These are phyloP conservation scores for Rana temporaria DNA, from an alignment of 2,113 vertebrate species.

Conservation along the genomic window DNA sequence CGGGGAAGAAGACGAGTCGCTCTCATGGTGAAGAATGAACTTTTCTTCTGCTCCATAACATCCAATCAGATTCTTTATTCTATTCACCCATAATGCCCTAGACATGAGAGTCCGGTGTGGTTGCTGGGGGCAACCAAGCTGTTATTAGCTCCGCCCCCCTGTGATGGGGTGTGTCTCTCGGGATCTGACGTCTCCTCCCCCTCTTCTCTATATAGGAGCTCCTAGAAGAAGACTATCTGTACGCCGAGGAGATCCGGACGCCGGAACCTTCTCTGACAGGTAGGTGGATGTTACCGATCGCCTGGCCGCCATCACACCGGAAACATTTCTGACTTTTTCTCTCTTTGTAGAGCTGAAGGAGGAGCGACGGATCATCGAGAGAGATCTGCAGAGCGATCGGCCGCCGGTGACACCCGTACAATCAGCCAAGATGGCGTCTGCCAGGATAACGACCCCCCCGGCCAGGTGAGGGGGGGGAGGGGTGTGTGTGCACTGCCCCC, in stretches of 20 bases:
- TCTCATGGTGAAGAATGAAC: too few species aligned
- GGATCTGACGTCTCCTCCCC: background rate
- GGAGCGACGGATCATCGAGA: constrained; percentile 69
- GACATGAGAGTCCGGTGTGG: too few species aligned
- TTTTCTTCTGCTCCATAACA: too few species aligned
- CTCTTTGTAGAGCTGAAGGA: constrained; percentile 71
- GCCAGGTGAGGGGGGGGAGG: background rate
- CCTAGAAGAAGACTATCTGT: constrained; percentile 60
- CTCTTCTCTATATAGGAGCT: constrained; percentile 56
- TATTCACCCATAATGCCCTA: too few species aligned
- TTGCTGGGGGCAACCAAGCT: too few species aligned
- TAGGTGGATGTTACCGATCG: constrained; percentile 6
- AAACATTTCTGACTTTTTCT: too few species aligned
- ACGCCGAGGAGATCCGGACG: background rate
- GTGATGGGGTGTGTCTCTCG: background rate
- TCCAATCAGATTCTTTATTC: too few species aligned
- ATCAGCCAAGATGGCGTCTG: background rate
- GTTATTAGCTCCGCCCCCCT: too few species aligned
- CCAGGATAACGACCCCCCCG: background rate
- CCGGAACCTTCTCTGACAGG: constrained; percentile 68
- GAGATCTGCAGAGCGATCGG: constrained; percentile 63
- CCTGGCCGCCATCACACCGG: background rate
- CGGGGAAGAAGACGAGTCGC: too few species aligned
- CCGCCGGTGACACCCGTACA: background rate
- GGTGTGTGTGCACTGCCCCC: too few species aligned